Conservation (phyloP, 1,140 invertebrate genomes). For the Laodelphax striatellus region DNA sequence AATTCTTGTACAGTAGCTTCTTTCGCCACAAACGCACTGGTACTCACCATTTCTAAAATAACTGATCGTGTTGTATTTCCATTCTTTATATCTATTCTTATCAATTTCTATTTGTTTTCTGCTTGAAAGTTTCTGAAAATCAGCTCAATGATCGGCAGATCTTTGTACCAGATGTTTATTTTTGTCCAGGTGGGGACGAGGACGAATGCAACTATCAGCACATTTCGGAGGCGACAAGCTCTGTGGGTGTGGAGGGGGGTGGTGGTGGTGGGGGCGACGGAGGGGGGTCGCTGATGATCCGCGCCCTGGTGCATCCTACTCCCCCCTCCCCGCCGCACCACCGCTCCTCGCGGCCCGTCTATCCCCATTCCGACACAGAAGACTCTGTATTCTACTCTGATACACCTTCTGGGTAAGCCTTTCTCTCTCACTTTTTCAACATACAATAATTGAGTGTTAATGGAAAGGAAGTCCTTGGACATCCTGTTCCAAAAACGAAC, state of each 20-base stretch:
- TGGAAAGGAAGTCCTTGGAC: no score
- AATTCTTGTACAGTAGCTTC: no score
- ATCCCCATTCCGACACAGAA: conserved; percentile 48
- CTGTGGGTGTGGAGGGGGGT: neutral
- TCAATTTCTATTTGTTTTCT: no score
- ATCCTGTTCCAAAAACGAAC: no score
- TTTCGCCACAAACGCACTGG: no score
- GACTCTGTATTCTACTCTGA: conserved; percentile 42
- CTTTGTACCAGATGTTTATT: no score
- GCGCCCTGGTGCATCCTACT: conserved; percentile 40
- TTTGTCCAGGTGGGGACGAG: conserved; percentile 9
- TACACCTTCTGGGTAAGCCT: conserved; percentile 26
- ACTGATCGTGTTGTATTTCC: no score
- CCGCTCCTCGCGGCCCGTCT: conserved; percentile 31
- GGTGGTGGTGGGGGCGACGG: neutral
- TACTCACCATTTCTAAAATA: no score
- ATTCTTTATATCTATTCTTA: no score
- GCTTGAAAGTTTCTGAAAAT: no score
- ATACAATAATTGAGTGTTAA: no score
- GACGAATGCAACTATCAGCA: conserved; percentile 49
- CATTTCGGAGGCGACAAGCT: conserved; percentile 40
- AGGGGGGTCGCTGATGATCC: conserved; percentile 24
- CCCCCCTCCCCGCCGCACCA: conserved; percentile 22
- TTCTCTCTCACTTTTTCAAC: neutral
- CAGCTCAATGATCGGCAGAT: no score